Conservation (phyloP, 37 sponge, comb jelly and placozoan species). For the Halisarca cf. caerulea region DNA sequence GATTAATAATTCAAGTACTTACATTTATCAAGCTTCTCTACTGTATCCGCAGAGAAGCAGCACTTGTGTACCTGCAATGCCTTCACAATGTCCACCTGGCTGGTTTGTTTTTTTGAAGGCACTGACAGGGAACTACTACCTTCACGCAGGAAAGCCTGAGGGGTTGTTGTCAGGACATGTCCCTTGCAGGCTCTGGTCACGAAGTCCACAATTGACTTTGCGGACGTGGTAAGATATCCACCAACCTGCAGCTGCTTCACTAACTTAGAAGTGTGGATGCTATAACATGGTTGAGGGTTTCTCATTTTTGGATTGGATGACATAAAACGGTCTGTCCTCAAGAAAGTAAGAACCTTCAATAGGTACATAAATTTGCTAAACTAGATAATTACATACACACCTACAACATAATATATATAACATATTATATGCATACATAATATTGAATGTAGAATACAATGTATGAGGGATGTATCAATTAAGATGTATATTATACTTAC, state of each 20-base stretch:
- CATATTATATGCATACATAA: no score
- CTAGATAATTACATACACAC: no score
- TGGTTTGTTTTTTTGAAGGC: background rate
- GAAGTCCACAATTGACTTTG: background rate
- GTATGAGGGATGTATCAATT: no score
- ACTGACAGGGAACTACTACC: background rate
- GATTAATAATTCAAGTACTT: no score
- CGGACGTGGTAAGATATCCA: background rate
- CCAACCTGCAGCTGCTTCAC: background rate
- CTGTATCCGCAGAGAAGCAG: background rate
- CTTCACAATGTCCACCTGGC: background rate
- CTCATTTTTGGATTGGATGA: background rate
- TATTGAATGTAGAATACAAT: no score
- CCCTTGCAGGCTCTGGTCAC: background rate
- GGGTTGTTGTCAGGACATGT: background rate
- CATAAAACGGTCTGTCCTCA: background rate
- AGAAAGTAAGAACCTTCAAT: background rate
- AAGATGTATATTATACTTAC: no score
- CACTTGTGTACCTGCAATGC: background rate
- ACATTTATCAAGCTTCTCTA: background rate
- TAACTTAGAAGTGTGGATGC: background rate
- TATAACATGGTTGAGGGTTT: background rate
- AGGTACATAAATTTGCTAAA: background rate
- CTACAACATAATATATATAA: no score
- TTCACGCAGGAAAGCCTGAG: background rate